Base-by-base conservation (phyloP, 2,797 vertebrate genomes). In the Chromobotia macracanthus region DNA sequence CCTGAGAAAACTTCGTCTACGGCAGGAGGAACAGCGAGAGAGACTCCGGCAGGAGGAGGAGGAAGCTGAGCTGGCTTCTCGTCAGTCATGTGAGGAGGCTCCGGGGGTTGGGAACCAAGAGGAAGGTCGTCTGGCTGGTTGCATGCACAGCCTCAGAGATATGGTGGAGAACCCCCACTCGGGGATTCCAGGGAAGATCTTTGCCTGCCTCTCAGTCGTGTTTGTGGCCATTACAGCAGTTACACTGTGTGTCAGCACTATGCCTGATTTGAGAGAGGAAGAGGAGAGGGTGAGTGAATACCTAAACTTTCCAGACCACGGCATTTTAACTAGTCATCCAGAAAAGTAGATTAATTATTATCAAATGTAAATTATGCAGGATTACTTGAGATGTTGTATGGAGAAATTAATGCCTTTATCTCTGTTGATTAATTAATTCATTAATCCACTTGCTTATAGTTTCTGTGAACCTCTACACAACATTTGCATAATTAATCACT, bases 101-200 rank as follows among this genome's bases (percentile, higher is more conserved):
- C 89, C 71, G 67, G 77, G 15, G 0, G 84, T 5, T 10, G 55
- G 0, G 23, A 51, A 0, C 0, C 87, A 86, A 31, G 94, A 94
- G 48, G 90, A 74, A 38, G 83, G 84, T 7, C 86, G 86, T 1
- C 11, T 88, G 16, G 89, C 85, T 35, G 83, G 92, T 65, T 95
- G 95, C 89, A 96, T 96, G 93, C 83, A 83, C 58, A 91, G 92
- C 82, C 95, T 98, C 84, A 93, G 95, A 89, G 96, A 98, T 88
- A 95, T 98, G 95, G 95, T 98, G 87, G 96, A 98, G 88, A 95
- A 97, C 87, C 97, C 96, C 3, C 96, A 95, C 89, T 97, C 97
- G 0, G 97, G 97, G 10, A 90, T 96, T 25, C 96, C 96, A 0
- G 97, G 97, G 83, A 98, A 97, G 91, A 94, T 98, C 89, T 98